These are phyloP conservation scores for Sphenodon punctatus DNA, from an alignment of 2,797 vertebrate species.

Conservation along the genomic window DNA sequence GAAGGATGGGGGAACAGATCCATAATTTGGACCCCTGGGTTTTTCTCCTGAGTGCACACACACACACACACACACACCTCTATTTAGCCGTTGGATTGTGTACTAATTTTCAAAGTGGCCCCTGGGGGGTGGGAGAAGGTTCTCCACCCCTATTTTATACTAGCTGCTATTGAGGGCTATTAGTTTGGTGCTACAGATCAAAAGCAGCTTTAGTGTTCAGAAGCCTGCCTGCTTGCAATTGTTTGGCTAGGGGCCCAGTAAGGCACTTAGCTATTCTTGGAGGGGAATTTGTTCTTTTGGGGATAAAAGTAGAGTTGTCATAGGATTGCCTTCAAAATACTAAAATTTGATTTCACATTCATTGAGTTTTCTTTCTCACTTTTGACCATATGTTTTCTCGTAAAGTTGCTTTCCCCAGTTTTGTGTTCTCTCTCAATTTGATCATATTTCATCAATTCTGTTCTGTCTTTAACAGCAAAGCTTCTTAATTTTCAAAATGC, in stretches of 20 bases:
- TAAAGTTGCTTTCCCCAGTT: background rate
- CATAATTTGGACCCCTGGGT: too few species aligned
- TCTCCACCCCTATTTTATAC: too few species aligned
- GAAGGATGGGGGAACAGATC: too few species aligned
- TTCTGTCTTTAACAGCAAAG: background rate
- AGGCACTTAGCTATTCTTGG: background rate
- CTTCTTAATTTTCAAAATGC: background rate
- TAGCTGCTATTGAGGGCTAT: too few species aligned
- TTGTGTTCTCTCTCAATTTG: background rate
- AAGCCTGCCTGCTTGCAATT: background rate
- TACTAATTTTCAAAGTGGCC: too few species aligned
- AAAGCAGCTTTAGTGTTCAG: too few species aligned
- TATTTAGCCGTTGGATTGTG: too few species aligned
- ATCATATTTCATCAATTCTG: background rate
- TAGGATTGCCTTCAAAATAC: background rate
- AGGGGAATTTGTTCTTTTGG: background rate
- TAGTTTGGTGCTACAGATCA: too few species aligned
- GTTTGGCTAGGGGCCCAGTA: background rate
- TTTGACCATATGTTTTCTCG: background rate
- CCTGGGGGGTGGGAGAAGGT: too few species aligned
- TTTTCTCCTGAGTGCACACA: too few species aligned
- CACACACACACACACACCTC: too few species aligned
- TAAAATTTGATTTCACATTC: fast-evolving
- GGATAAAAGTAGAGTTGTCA: background rate
- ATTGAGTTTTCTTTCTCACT: background rate